Percentiles rank a stretch among this genome's conserved stretches.
These are phyloP conservation scores for Pomacea maculata DNA, from an alignment of 1,140 invertebrate species.

Conservation along the genomic window DNA sequence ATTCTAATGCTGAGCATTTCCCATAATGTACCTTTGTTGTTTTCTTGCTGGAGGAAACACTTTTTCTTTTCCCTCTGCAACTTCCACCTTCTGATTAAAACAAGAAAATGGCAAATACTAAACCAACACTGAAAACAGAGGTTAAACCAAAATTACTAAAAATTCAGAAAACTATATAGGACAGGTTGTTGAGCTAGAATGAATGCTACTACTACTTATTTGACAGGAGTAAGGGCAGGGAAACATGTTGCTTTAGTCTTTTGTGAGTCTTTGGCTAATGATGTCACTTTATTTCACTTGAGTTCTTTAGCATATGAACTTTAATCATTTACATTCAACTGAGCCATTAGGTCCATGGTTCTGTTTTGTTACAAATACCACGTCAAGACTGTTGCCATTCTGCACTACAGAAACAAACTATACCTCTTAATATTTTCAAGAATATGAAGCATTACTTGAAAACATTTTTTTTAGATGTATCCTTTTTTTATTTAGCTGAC, in stretches of 20 bases:
- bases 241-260: background rate
- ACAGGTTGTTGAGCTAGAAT: background rate
- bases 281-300: background rate
- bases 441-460: background rate
- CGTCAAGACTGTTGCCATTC: no score
- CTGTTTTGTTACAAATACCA: no score
- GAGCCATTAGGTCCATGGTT: no score
- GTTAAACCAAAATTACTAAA: background rate
- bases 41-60: background rate
- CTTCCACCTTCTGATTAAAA: slow-evolving; percentile 4
- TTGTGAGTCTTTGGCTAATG: background rate
- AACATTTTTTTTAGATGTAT: background rate
- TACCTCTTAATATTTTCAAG: background rate
- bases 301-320: no score
- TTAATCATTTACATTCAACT: no score
- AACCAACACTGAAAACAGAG: background rate
- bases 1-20: no score
- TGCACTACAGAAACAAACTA: no score
- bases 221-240: background rate
- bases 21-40: slow-evolving; percentile 4
- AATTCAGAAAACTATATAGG: background rate
- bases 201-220: background rate
- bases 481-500: slow-evolving; percentile 24
- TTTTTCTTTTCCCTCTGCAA: background rate
- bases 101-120: background rate